Evolutionary conservation across 2,797 vertebrate genomes (phyloP).

Genomic region (Cyprinodon diabolis): DNA sequence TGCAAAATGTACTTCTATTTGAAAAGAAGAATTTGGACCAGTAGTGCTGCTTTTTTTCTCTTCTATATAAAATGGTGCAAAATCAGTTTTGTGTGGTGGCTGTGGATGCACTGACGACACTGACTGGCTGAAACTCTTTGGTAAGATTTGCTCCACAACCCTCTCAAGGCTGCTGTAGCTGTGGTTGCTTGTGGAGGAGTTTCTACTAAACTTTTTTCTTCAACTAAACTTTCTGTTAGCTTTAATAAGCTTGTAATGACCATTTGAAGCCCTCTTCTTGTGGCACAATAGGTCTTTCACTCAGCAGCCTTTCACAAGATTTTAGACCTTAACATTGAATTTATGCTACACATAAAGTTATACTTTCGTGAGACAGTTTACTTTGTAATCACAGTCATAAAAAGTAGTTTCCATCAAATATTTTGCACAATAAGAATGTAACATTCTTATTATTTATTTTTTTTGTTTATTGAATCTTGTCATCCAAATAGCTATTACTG

Average conservation of each 20-base stretch:
- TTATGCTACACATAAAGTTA: neutral
- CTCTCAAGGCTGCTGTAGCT: neutral
- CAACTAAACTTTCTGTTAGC: neutral
- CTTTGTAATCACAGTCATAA: neutral
- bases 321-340: neutral
- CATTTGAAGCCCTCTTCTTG: neutral
- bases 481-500: slow-evolving; percentile 24
- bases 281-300: neutral
- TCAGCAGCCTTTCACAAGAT: neutral
- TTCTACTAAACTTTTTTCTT: neutral
- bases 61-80: neutral
- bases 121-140: too few relatives aligned
- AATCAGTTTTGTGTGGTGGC: neutral
- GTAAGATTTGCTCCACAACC: neutral
- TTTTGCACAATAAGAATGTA: neutral
- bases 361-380: neutral
- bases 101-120: neutral
- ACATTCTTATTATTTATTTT: neutral
- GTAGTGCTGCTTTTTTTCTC: neutral
- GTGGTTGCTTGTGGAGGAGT: neutral
- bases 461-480: slow-evolving; percentile 39
- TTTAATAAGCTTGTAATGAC: neutral
- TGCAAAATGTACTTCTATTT: neutral
- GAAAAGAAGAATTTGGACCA: neutral
- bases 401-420: neutral